Evolutionary conservation across 2,888 invertebrate species (phyloP), one percentile per base, ranked within the genome.

Genomic region (Cephus runcator): DNA sequence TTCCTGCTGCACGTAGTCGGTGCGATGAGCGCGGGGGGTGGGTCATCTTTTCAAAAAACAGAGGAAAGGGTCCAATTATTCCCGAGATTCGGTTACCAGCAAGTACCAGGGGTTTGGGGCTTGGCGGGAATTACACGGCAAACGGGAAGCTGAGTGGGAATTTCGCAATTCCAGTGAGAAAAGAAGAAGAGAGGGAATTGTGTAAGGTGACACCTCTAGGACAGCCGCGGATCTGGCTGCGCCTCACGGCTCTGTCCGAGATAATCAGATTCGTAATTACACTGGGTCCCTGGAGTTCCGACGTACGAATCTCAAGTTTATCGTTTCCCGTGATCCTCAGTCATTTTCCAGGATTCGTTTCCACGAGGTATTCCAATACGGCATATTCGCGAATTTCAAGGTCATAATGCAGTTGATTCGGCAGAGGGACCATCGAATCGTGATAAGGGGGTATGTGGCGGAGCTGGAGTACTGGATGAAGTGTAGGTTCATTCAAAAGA

Each of bases 201-300:
- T 87, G 90, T 90, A 90, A 90, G 88, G 88, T 86, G 89, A 90
- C 89, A 90, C 90, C 90, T 87, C 83, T 83, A 83, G 85, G 86
- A 87, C 84, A 86, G 78, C 78, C 81, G 81, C 81, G 77, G 86
- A 86, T 85, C 87, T 85, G 88, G 86, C 87, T 86, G 86, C 86
- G 83, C 88, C 85, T 88, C 88, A 87, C 86, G 84, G 87, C 84
- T 84, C 85, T 86, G 86, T 87, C 86, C 86, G 85, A 88, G 88
- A 89, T 89, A 88, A 89, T 89, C 87, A 87, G 86, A 87, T 89
- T 88, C 88, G 89, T 89, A 89, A 89, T 89, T 89, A 15, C 40
- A 40, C 40, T 15, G 6, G 15, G 15, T 15, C 40, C 15, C 40
- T 15, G 40, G 40, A 15, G 40, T 15, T 40, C 6, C 6, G 15